Base-by-base conservation (phyloP, 2,888 invertebrate genomes). In the Drosophila melanosoma region DNA sequence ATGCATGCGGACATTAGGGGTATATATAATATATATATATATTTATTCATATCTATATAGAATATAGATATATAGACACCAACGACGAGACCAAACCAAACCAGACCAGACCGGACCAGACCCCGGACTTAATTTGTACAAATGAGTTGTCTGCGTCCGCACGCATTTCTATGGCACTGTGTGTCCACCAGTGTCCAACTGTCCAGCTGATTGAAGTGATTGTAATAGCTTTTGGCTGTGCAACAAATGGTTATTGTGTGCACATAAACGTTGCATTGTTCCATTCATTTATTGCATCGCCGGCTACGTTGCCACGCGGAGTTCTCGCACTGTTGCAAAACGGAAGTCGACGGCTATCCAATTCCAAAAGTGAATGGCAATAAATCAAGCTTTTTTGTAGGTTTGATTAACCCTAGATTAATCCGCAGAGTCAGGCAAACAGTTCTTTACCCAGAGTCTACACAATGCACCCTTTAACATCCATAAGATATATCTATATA, bases 231-330 rank as follows among this genome's bases (percentile, higher is more conserved):
- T 49, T 38, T 61, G 66, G 40, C 52, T 56, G 61, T 70, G 82
- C 84, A 77, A 63, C 77, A 79, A 82, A 77, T 84, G 76, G 70
- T 74, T 68, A 78, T 84, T 84, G 78, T 77, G 76, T 73, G 80
- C 78, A 69, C 75, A 71, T 71, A 75, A 71, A 65, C 56, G 65
- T 54, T 75, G 79, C 72, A 82, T 80, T 84, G 82, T 82, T 64
- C 60, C 72, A 15, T 45, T 15, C 45, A 45, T 45, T 45, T 45
- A 26, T 45, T 45, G 45, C 45, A 45, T 45, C 15, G 23, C 45
- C 45, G 45, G 23, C 45, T 45, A 45, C 15, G 59, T 51, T 74
- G 69, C 53, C 60, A 82, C 75, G 66, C 87, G 85, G 82, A 85
- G 26, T 4, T 23, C 23, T 45, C 45, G 8, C 45, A 59, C 63